Evolutionary conservation across 1,140 invertebrate species (phyloP).

Genomic region (Drosophila elegans): DNA sequence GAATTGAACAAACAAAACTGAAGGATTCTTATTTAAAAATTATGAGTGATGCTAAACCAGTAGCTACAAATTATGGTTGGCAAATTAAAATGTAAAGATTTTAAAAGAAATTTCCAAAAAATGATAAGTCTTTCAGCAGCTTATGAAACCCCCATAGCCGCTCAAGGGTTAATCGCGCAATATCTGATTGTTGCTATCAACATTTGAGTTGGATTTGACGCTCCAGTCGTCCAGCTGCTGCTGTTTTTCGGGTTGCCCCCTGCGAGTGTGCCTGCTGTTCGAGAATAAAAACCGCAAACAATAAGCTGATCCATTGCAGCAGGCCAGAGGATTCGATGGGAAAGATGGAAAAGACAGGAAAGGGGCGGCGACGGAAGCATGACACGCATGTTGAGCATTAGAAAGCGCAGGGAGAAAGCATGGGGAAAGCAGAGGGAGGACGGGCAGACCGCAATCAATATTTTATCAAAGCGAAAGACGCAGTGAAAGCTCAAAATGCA

Average conservation of each 20-base stretch:
- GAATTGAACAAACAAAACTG: too few species aligned
- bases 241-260: conserved; percentile 11
- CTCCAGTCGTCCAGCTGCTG: conserved; percentile 39
- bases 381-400: conserved; percentile 75
- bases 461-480: conserved; percentile 72
- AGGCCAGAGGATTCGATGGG: conserved; percentile 1
- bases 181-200: conserved; percentile 54
- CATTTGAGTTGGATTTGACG: conserved; percentile 49
- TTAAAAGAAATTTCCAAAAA: not conserved
- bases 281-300: conserved; percentile 56
- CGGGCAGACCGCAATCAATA: conserved; percentile 73
- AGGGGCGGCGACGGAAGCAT: conserved; percentile 19
- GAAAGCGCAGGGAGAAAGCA: conserved; percentile 5
- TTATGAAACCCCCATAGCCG: not conserved
- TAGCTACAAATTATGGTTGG: too few species aligned
- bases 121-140: not conserved
- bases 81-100: too few species aligned
- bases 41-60: too few species aligned
- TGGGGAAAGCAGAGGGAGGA: conserved; percentile 1
- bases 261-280: conserved; percentile 19
- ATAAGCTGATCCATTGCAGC: conserved; percentile 50
- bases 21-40: too few species aligned
- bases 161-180: conserved; percentile 43
- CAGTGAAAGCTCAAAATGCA: conserved; percentile 43
- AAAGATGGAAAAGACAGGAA: not conserved